Evolutionary conservation across 2,797 vertebrate species (phyloP).

Genomic region (Rhinophrynus dorsalis): DNA sequence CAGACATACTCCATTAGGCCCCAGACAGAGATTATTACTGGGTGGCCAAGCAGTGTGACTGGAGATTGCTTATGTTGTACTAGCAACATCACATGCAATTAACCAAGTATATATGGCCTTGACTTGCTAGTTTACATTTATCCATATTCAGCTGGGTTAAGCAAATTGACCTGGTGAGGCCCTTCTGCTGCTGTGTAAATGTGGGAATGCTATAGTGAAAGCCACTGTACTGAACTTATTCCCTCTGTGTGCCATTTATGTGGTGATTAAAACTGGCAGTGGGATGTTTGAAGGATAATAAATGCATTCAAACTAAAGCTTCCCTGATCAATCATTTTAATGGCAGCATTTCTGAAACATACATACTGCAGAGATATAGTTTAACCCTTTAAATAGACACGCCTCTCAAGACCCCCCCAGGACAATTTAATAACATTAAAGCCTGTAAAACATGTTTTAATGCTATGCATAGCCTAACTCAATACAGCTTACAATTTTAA

Average conservation of each 20-base stretch:
- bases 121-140: slow-evolving; percentile 39
- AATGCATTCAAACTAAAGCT: no score
- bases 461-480: no score
- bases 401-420: no score
- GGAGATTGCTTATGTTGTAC: slow-evolving; percentile 35
- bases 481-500: no score
- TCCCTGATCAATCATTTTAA: no score
- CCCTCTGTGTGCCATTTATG: background rate
- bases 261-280: no score
- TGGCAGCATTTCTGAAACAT: no score
- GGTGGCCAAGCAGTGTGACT: slow-evolving; percentile 35
- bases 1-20: slow-evolving; percentile 38
- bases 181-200: background rate
- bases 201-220: background rate
- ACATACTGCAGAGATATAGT: no score
- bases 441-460: no score
- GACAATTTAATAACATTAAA: no score
- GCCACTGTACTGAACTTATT: background rate
- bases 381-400: no score
- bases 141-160: slow-evolving; percentile 29
- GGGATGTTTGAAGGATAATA: no score
- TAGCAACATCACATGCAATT: slow-evolving; percentile 29
- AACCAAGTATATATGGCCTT: slow-evolving; percentile 10
- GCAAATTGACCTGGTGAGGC: slow-evolving; percentile 31
- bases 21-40: slow-evolving; percentile 27